Conservation (phyloP, 2,888 invertebrate genomes). For the Leptinotarsa haldemani region DNA sequence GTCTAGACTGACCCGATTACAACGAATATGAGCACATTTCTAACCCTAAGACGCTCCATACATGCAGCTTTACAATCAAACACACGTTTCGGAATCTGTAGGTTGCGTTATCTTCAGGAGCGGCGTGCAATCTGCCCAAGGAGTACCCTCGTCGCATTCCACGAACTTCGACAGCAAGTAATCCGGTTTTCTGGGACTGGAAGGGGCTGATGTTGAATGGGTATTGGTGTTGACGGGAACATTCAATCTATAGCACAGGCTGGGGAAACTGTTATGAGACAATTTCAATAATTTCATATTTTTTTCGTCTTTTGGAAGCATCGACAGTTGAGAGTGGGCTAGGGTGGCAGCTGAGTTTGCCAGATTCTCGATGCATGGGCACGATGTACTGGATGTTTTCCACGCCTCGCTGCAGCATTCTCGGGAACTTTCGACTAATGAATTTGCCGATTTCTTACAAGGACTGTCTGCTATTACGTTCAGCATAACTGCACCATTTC, state of each 20-base stretch:
- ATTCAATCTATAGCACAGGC: constrained; percentile 48
- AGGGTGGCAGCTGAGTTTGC: constrained; percentile 61
- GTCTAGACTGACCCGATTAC: too few relatives aligned
- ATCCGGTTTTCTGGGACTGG: constrained; percentile 58
- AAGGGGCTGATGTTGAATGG: constrained; percentile 61
- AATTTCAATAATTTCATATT: constrained; percentile 44
- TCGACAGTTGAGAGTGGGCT: constrained; percentile 60
- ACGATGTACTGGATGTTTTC: constrained; percentile 73
- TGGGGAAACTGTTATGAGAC: constrained; percentile 60
- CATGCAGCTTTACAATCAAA: neutral
- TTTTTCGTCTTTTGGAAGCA: constrained; percentile 46
- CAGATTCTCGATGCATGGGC: constrained; percentile 77
- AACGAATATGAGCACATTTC: neutral
- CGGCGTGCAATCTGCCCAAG: constrained; percentile 60
- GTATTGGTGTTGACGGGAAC: neutral
- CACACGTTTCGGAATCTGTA: constrained; percentile 46
- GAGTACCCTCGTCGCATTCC: constrained; percentile 57
- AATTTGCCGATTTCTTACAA: constrained; percentile 67
- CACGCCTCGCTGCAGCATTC: constrained; percentile 66
- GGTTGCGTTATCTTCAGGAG: constrained; percentile 60
- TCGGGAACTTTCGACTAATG: constrained; percentile 68
- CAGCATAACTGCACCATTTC: constrained; percentile 66
- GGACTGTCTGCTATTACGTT: constrained; percentile 73
- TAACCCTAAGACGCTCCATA: neutral
- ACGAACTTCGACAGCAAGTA: constrained; percentile 51